Base-by-base conservation (phyloP, 1,140 invertebrate species). In the Xylocopa sonorina region DNA sequence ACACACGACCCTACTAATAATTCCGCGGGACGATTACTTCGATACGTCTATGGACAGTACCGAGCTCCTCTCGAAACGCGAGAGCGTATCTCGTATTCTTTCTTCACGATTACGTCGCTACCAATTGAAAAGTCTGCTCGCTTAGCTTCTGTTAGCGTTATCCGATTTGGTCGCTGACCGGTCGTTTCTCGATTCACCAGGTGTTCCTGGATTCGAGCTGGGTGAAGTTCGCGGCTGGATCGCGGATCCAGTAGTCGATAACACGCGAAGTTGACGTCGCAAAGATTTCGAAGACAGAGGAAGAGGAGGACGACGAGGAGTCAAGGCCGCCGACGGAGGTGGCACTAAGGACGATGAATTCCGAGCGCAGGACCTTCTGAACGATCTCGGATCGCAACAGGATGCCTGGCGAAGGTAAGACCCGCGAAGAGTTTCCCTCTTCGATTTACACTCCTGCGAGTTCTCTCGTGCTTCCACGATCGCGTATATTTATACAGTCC, bases 261-360 rank as follows among this genome's bases (percentile, higher is more conserved):
- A 71, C 38, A 71, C 51, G 51, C 29, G 24, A 72, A 50, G 75
- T 24, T 29, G 34, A 24, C 32, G 67, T n/a, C 10, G 41, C 9
- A 32, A 72, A 75, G 78, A 78, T 71, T 41, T 41, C 21, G 67
- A 80, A 34, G 43, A 58, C 32, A 63, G 48, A 32, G 72, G n/a
- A n/a, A 67, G 58, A 76, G 38, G 38, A 18, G 63, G 51, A 51
- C 51, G 57, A 81, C 34, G 66, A 77, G 74, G 79, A 81, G 74
- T 71, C 79, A 81, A 81, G 74, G 66, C 57, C 53, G 74, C 24
- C 74, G 64, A 46, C 79, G 74, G 66, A 78, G 74, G 64, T 60
- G 66, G 63, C 46, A 46, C 21, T 21, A 67, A n/a, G 24, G 66
- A 57, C 48, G 48, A 57, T 50, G 48, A 76, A 60, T 73, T 76